Conservation (phyloP, 2,888 invertebrate species). For the Tinea semifulvella region DNA sequence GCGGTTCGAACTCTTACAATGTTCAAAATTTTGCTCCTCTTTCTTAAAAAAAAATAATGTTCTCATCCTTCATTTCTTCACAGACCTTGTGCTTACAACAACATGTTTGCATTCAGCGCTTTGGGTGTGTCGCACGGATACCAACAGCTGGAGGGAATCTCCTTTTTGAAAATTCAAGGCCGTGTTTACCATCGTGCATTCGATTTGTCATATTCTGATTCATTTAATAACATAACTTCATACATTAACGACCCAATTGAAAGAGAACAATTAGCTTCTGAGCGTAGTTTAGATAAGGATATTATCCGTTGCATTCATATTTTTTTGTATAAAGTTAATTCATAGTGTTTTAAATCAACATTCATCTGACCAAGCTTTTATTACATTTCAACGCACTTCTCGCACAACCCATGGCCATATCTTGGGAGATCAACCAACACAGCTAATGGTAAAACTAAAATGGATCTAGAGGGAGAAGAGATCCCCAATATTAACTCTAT, state of each 20-base stretch:
- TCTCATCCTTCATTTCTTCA: not conserved
- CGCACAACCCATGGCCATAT: conserved; percentile 17
- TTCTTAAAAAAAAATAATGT: not conserved
- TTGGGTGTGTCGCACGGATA: not conserved
- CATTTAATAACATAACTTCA: too few species aligned
- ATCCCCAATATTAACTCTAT: too few species aligned
- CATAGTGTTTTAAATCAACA: not conserved
- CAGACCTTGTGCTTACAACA: not conserved
- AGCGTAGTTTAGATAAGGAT: conserved; percentile 3
- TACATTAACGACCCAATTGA: too few species aligned
- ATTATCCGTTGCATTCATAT: conserved; percentile 13
- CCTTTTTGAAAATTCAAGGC: too few species aligned
- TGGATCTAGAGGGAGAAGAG: too few species aligned
- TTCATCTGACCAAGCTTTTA: conserved; percentile 8
- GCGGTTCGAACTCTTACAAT: not conserved
- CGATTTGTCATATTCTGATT: too few species aligned
- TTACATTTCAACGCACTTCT: conserved; percentile 10
- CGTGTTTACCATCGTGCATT: too few species aligned
- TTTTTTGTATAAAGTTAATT: conserved; percentile 14
- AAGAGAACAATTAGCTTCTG: not conserved
- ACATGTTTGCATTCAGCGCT: not conserved
- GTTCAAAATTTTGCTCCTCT: not conserved
- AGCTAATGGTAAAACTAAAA: too few species aligned
- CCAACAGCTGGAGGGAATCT: too few species aligned
- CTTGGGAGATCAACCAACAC: conserved; percentile 16